A percentile compares a stretch with the other conserved stretches of the same genome.
Evolutionary conservation across 1,140 invertebrate genomes (phyloP).

Genomic region (Musca vetustissima): DNA sequence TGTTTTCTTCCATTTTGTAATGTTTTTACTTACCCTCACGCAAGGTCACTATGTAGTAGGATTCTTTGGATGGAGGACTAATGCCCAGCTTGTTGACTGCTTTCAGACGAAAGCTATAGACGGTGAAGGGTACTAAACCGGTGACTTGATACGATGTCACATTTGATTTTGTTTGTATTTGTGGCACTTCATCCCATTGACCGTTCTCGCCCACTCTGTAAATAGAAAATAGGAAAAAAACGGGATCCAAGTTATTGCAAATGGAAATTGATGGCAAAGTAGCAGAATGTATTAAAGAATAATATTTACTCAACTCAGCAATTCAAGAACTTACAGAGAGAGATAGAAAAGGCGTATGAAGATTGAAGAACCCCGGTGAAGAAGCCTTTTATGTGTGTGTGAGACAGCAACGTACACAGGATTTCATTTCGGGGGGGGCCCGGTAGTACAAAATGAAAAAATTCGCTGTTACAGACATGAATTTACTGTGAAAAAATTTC

Average conservation of each 20-base stretch:
- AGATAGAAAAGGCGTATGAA: too few relatives aligned
- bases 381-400: too few relatives aligned
- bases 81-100: conserved; percentile 72
- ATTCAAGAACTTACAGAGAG: too few relatives aligned
- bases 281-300: conserved; percentile 5
- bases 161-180: conserved; percentile 68
- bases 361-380: too few relatives aligned
- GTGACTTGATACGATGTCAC: conserved; percentile 67
- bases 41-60: conserved; percentile 76
- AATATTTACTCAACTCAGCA: conserved; percentile 12
- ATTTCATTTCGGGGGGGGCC: too few relatives aligned
- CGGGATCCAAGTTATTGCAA: neutral
- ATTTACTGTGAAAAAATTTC: too few relatives aligned
- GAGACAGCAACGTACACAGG: too few relatives aligned
- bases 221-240: conserved; percentile 26
- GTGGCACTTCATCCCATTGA: conserved; percentile 65
- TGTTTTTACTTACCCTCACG: conserved; percentile 65
- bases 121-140: conserved; percentile 70
- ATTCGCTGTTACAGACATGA: too few relatives aligned
- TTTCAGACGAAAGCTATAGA: conserved; percentile 74
- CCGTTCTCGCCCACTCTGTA: conserved; percentile 69
- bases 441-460: too few relatives aligned
- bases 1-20: neutral
- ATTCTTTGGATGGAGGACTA: conserved; percentile 70
- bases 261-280: neutral